These are phyloP conservation scores for Cranoglanis bouderius DNA, from an alignment of 2,113 vertebrate genomes.

Conservation along the genomic window DNA sequence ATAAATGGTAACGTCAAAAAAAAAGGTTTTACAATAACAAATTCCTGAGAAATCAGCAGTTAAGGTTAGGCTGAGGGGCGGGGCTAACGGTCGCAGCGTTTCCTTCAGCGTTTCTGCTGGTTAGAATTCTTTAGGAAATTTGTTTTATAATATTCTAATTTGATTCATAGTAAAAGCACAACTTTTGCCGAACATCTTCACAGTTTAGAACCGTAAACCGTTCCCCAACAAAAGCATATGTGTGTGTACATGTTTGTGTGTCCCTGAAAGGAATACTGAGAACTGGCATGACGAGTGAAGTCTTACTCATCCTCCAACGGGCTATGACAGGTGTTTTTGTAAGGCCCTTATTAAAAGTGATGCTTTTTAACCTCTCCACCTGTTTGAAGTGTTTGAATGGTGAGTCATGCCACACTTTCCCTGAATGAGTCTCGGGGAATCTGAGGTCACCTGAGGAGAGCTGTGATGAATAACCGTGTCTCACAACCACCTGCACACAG, in stretches of 20 bases:
- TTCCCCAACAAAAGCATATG: not conserved
- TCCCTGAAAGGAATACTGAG: slow-evolving; percentile 33
- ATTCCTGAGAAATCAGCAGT: not conserved
- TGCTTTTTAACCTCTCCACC: slow-evolving; percentile 53
- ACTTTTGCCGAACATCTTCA: not conserved
- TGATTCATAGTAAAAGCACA: not conserved
- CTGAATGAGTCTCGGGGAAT: slow-evolving; percentile 50
- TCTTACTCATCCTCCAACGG: slow-evolving; percentile 33
- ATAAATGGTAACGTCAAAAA: not conserved
- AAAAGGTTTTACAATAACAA: not conserved
- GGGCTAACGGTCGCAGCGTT: not conserved
- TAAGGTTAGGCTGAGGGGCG: not conserved
- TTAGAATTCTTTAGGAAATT: not conserved
- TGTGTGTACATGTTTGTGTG: slow-evolving; percentile 3
- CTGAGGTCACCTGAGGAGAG: slow-evolving; percentile 59
- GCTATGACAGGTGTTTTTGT: slow-evolving; percentile 47
- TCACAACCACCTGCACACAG: not conserved
- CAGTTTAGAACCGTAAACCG: not conserved
- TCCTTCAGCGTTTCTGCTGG: not conserved
- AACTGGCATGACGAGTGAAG: not conserved
- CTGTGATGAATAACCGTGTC: not conserved
- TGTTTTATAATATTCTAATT: not conserved
- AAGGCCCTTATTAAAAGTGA: slow-evolving; percentile 45
- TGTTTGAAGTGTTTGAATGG: slow-evolving; percentile 42
- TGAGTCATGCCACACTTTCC: slow-evolving; percentile 54